Conservation (phyloP, 2,797 vertebrate genomes). For the Cyclopterus lumpus region DNA sequence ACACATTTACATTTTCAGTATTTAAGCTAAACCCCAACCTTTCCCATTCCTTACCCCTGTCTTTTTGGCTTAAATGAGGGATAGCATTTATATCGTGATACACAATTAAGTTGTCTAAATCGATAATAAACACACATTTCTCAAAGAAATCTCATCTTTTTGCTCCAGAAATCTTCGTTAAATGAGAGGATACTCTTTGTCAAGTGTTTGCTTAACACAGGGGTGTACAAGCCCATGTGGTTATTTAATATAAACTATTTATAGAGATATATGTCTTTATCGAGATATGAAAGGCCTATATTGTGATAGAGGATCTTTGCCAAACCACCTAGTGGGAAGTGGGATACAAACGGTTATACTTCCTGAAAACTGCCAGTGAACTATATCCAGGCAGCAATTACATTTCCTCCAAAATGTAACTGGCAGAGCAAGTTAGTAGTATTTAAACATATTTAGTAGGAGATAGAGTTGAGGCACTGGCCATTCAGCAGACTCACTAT, state of each 20-base stretch:
- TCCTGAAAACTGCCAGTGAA: neutral
- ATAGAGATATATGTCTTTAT: neutral
- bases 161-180: too few relatives aligned
- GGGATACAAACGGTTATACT: neutral
- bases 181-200: neutral
- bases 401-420: neutral
- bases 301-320: neutral
- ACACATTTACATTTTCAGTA: neutral
- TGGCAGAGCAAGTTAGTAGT: neutral
- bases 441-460: neutral
- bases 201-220: too few relatives aligned
- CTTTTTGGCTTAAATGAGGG: neutral
- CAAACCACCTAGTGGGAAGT: neutral
- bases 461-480: neutral
- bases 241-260: neutral
- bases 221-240: neutral
- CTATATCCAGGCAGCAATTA: neutral
- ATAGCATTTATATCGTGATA: neutral
- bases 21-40: neutral
- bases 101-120: neutral
- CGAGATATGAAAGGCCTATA: neutral
- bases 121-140: neutral
- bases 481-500: constrained; percentile 12
- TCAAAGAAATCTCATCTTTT: neutral
- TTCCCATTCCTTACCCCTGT: neutral